Evolutionary conservation across 1,140 invertebrate genomes (phyloP).

Genomic region (Calephelis virginiensis): DNA sequence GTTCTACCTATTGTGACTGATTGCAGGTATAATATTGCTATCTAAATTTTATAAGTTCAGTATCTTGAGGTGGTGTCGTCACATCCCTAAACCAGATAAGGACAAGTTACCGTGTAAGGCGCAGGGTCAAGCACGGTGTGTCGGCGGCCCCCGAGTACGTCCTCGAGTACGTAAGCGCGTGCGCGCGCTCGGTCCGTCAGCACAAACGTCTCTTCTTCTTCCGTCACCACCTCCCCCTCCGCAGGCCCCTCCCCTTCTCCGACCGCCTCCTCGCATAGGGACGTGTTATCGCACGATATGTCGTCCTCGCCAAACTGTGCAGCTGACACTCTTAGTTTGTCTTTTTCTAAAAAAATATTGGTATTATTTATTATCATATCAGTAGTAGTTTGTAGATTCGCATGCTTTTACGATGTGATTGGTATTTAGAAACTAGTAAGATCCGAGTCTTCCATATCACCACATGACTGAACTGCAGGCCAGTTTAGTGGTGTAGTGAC

Average conservation of each 20-base stretch:
- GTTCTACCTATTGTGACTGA: too few relatives aligned
- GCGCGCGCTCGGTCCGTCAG: slow-evolving; percentile 60
- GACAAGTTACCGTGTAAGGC: slow-evolving; percentile 14
- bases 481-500: too few relatives aligned
- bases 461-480: too few relatives aligned
- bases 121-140: slow-evolving; percentile 64
- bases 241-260: neutral
- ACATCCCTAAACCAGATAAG: too few relatives aligned
- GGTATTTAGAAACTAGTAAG: too few relatives aligned
- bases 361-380: too few relatives aligned
- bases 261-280: slow-evolving; percentile 48
- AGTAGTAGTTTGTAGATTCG: too few relatives aligned
- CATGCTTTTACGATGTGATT: too few relatives aligned
- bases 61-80: too few relatives aligned
- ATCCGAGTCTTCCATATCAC: too few relatives aligned
- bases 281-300: slow-evolving; percentile 56
- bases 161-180: slow-evolving; percentile 55
- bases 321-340: slow-evolving; percentile 43
- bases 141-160: slow-evolving; percentile 49
- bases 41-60: too few relatives aligned
- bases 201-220: slow-evolving; percentile 58
- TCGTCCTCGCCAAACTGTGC: slow-evolving; percentile 43
- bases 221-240: slow-evolving; percentile 36
- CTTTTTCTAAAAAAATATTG: slow-evolving; percentile 38
- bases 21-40: too few relatives aligned